These are phyloP conservation scores for Melipona quadrifasciata DNA, from an alignment of 1,140 invertebrate genomes.

Conservation along the genomic window DNA sequence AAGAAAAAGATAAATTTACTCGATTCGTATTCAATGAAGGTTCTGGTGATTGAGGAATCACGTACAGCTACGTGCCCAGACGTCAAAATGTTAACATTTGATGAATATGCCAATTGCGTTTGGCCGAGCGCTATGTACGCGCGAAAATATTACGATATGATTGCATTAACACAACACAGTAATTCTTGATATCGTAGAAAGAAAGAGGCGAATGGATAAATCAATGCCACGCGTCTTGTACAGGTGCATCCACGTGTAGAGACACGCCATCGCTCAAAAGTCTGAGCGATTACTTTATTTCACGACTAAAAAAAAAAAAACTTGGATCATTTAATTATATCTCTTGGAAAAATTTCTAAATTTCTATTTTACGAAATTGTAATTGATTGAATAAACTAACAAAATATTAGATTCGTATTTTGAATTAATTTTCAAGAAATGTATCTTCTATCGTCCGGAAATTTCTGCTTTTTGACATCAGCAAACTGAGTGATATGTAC, in stretches of 20 bases:
- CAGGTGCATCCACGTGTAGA: neutral
- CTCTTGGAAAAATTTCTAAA: no score
- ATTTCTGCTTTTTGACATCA: no score
- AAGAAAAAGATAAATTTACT: slow-evolving; percentile 28
- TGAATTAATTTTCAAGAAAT: no score
- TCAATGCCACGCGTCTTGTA: neutral
- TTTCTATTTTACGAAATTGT: no score
- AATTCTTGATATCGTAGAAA: neutral
- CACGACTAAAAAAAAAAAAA: neutral
- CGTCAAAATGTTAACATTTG: slow-evolving; percentile 31
- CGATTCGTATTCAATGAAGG: slow-evolving; percentile 29
- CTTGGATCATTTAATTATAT: no score
- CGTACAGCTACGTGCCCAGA: slow-evolving; percentile 25
- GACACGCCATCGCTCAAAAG: neutral
- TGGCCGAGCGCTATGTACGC: neutral
- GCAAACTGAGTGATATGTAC: no score
- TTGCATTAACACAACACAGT: neutral
- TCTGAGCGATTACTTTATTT: neutral
- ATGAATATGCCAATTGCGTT: slow-evolving; percentile 41
- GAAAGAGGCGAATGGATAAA: neutral
- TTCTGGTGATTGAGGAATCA: slow-evolving; percentile 21
- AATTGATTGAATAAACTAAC: no score
- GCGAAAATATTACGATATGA: slow-evolving; percentile 8
- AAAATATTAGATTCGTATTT: no score
- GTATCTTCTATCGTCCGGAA: no score